These are phyloP conservation scores for Anabas testudineus DNA, from an alignment of 2,797 vertebrate species.

Conservation along the genomic window DNA sequence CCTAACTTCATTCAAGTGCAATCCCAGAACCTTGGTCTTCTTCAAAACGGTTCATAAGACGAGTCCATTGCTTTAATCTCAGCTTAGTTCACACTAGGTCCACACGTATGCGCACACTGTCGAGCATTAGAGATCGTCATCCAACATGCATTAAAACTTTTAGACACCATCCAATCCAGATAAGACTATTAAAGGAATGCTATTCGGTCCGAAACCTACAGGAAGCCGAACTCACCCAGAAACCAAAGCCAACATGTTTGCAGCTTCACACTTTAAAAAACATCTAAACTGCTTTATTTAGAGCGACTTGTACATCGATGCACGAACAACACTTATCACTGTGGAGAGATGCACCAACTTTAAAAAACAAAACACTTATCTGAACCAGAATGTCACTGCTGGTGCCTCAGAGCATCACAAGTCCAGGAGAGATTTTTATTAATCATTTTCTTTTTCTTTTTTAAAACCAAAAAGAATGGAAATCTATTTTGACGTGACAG, in stretches of 20 bases:
- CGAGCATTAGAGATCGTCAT: neutral
- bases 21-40: neutral
- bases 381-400: constrained; percentile 17
- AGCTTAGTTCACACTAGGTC: neutral
- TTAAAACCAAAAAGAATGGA: neutral
- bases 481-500: constrained; percentile 6
- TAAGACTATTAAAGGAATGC: neutral
- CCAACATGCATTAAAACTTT: neutral
- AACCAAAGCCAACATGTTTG: neutral
- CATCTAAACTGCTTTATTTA: too few species aligned
- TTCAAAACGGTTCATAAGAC: too few species aligned
- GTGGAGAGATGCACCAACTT: neutral
- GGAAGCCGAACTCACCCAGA: neutral
- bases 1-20: neutral
- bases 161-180: neutral
- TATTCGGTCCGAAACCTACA: neutral
- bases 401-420: neutral
- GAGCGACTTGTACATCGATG: too few species aligned
- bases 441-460: neutral
- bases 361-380: neutral
- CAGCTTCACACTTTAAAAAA: neutral
- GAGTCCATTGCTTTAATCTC: neutral
- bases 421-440: constrained; percentile 23
- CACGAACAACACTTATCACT: too few species aligned
- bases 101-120: neutral